Base-by-base conservation (phyloP, 2,888 invertebrate genomes). In the Andrena marginata region DNA sequence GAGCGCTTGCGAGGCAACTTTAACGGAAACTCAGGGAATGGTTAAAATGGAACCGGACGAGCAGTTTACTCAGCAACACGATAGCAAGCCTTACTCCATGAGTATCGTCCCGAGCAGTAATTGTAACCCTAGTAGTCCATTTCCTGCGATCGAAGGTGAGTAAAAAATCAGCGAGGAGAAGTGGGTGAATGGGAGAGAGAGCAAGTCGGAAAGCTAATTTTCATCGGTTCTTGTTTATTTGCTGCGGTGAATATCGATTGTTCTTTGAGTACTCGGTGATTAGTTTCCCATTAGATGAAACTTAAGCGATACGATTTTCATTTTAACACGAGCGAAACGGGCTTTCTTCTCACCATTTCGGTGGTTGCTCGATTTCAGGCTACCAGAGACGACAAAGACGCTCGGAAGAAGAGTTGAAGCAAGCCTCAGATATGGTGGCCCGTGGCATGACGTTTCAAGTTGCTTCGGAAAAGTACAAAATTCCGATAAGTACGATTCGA, bases 371-470 rank as follows among this genome's bases (percentile, higher is more conserved):
- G 13, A 35, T 49, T 80, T 33, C 82, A 94, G 94, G 94, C 65
- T 94, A 94, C 87, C 94, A 94, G 87, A 92, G 93, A 92, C 93
- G 94, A 85, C 94, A 94, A 77, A 95, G 97, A 0, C 96, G 97
- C 87, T 97, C 97, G 42, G 97, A 97, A 93, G 96, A 96, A 64
- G 96, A 97, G 89, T 92, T 97, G 69, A 95, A 97, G n/a, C 96
- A 97, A 92, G 97, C 97, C 0, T 97, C 97, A 2, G 97, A 97
- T 92, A 97, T 97, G 94, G 97, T 98, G 83, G 97, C 97, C n/a
- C 96, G 97, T 74, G 97, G 98, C 0, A 97, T 97, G 94, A 98
- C 98, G 90, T 98, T 97, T 95, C 97, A 97, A 94, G 97, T 97
- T 1, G 97, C 97, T 42, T 97, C 97, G 78, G 97, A 97, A 91